phyloP scores from a whole-genome alignment of 2,797 vertebrate genomes.

The Ctenochaetus hawaiiensis region DNA sequence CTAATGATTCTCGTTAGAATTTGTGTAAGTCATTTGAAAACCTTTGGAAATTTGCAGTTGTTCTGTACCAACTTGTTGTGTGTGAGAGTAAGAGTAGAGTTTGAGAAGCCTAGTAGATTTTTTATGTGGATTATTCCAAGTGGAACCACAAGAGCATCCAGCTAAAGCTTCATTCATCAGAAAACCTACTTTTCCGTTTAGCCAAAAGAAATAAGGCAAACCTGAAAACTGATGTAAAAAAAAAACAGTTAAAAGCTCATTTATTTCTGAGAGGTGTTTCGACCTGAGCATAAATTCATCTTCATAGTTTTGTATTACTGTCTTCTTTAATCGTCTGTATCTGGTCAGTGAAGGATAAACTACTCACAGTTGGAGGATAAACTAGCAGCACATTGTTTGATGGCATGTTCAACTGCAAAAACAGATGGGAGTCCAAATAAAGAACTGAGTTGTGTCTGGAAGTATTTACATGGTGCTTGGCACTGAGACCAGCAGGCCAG shows the following conservation, averaged over 20 bases:
- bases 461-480: conserved; percentile 42
- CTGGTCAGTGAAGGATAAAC: conserved; percentile 7
- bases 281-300: background rate
- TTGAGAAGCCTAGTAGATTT: too few species aligned
- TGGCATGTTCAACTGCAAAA: conserved; percentile 21
- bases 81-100: too few species aligned
- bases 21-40: too few species aligned
- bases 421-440: conserved; percentile 58
- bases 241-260: too few species aligned
- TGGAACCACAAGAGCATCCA: too few species aligned
- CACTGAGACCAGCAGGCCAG: conserved; percentile 42
- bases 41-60: too few species aligned
- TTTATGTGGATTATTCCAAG: too few species aligned
- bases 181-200: too few species aligned
- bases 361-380: conserved; percentile 2
- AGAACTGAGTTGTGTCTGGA: conserved; percentile 51
- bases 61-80: too few species aligned
- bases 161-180: too few species aligned
- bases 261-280: background rate
- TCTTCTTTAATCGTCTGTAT: conserved; percentile 5
- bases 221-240: background rate
- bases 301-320: background rate
- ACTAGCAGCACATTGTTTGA: conserved; percentile 4
- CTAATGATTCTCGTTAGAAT: too few species aligned
- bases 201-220: background rate